Percentiles rank a stretch among this genome's conserved stretches.
These are phyloP conservation scores for Epinotia ramella DNA, from an alignment of 2,888 invertebrate species.

Conservation along the genomic window DNA sequence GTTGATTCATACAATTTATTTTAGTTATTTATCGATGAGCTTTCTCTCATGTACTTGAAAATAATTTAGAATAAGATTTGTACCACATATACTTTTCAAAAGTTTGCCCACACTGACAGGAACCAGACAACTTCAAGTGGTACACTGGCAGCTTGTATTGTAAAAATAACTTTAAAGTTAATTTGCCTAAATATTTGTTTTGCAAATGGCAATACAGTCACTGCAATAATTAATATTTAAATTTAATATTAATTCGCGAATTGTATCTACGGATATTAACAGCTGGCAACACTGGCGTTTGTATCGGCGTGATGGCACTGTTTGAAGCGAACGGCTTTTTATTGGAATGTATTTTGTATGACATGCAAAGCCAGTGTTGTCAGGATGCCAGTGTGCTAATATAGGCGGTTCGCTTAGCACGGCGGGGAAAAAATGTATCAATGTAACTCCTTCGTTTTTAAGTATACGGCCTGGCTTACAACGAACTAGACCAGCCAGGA, in stretches of 20 bases:
- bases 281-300: constrained; percentile 35
- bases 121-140: not conserved
- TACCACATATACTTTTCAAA: constrained; percentile 19
- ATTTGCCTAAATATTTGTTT: constrained; percentile 46
- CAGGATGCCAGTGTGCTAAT: constrained; percentile 36
- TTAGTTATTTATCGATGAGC: constrained; percentile 30
- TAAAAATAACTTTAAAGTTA: constrained; percentile 41
- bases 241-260: constrained; percentile 45
- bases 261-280: constrained; percentile 36
- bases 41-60: constrained; percentile 25
- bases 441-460: constrained; percentile 53
- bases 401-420: constrained; percentile 62
- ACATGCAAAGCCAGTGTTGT: constrained; percentile 37
- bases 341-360: constrained; percentile 7
- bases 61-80: constrained; percentile 15
- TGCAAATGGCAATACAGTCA: constrained; percentile 47
- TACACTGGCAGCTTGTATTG: constrained; percentile 37
- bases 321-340: constrained; percentile 34
- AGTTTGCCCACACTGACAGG: constrained; percentile 31
- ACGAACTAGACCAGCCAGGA: constrained; percentile 46
- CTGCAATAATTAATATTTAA: constrained; percentile 48
- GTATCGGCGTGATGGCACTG: constrained; percentile 2
- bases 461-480: constrained; percentile 51
- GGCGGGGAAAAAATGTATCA: constrained; percentile 57
- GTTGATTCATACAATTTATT: constrained; percentile 19